A percentile compares a stretch with the other conserved stretches of the same genome.
Evolutionary conservation across 2,888 invertebrate species (phyloP).

Genomic region (Biston stratarius): DNA sequence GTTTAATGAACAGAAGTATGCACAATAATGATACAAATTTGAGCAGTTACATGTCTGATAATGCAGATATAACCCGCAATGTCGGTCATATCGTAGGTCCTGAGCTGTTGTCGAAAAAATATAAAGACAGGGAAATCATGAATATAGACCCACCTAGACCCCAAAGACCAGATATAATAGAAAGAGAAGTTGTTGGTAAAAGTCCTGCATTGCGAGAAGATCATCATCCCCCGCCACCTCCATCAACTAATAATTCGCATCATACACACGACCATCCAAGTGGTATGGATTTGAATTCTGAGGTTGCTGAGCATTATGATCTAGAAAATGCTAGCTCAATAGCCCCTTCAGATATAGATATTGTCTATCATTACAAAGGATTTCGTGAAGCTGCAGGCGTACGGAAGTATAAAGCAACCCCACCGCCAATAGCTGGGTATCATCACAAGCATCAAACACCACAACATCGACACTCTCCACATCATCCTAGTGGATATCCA

Average conservation of each 20-base stretch:
- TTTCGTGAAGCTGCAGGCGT: slow-evolving; percentile 94
- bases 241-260: slow-evolving; percentile 90
- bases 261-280: slow-evolving; percentile 91
- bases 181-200: slow-evolving; percentile 94
- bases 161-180: slow-evolving; percentile 97
- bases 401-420: slow-evolving; percentile 95
- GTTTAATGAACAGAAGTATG: slow-evolving; percentile 88
- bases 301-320: slow-evolving; percentile 97
- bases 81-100: slow-evolving; percentile 93
- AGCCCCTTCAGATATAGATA: slow-evolving; percentile 98
- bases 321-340: slow-evolving; percentile 98
- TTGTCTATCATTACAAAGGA: slow-evolving; percentile 98
- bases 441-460: slow-evolving; percentile 91
- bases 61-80: slow-evolving; percentile 91
- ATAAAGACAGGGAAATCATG: slow-evolving; percentile 94
- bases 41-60: slow-evolving; percentile 90
- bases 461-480: slow-evolving; percentile 92
- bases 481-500: slow-evolving; percentile 91
- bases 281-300: slow-evolving; percentile 91
- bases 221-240: slow-evolving; percentile 92
- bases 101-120: slow-evolving; percentile 95
- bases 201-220: slow-evolving; percentile 93
- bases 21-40: slow-evolving; percentile 91
- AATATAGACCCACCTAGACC: slow-evolving; percentile 91
- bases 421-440: slow-evolving; percentile 92